These are phyloP conservation scores for Fulica atra DNA, from an alignment of 2,113 vertebrate genomes.

Conservation along the genomic window DNA sequence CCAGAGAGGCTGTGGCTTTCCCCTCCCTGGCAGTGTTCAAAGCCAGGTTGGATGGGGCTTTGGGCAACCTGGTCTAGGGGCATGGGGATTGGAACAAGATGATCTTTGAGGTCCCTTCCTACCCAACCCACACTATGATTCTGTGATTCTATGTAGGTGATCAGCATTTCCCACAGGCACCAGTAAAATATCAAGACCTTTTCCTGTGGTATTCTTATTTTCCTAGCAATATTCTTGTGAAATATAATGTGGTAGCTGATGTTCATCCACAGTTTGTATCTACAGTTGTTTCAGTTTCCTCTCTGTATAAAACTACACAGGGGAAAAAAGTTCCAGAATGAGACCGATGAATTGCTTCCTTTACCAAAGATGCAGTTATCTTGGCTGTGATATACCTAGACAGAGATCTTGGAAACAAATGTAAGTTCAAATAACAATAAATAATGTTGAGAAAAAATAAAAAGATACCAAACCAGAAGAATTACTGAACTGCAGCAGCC, in stretches of 20 bases:
- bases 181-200: background rate
- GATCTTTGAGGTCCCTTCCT: too few species aligned
- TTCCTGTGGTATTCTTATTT: background rate
- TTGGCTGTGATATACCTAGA: background rate
- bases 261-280: background rate
- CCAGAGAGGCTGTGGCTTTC: too few species aligned
- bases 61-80: too few species aligned
- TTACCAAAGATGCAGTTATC: background rate
- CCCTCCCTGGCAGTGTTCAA: too few species aligned
- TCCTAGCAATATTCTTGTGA: background rate
- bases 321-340: background rate
- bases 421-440: background rate
- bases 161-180: background rate
- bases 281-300: background rate
- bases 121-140: too few species aligned
- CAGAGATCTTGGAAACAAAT: background rate
- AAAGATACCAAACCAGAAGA: background rate
- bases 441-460: background rate
- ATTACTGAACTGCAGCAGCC: background rate
- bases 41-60: too few species aligned
- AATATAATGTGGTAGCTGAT: background rate
- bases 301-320: background rate
- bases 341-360: background rate
- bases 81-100: too few species aligned
- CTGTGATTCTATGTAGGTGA: background rate